A percentile compares a stretch with the other conserved stretches of the same genome.
phyloP scores from a whole-genome alignment of 2,113 vertebrate genomes.

The Lates calcarifer region DNA sequence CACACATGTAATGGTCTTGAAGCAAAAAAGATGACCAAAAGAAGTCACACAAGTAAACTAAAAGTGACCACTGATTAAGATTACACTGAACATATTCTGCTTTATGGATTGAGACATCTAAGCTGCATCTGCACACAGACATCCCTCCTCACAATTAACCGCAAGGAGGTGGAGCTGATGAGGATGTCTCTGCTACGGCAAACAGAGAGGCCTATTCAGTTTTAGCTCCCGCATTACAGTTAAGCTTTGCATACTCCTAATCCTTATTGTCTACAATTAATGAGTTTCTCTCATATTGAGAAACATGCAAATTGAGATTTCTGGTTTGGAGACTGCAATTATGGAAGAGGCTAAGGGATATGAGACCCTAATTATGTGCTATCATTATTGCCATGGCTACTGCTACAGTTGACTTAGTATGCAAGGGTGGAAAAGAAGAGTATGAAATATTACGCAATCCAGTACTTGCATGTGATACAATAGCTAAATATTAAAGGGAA shows the following conservation, averaged over 20 bases:
- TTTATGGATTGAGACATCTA: conserved; percentile 42
- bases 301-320: conserved; percentile 84
- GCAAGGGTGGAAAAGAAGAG: conserved; percentile 48
- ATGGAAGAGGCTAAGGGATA: conserved; percentile 76
- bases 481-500: conserved; percentile 33
- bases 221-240: conserved; percentile 76
- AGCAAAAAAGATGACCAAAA: conserved; percentile 6
- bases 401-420: conserved; percentile 70
- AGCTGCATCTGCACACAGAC: conserved; percentile 55
- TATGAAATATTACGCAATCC: conserved; percentile 59
- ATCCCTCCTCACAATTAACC: conserved; percentile 56
- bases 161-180: conserved; percentile 68
- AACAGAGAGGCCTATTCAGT: conserved; percentile 71
- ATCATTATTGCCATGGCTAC: conserved; percentile 82
- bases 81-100: conserved; percentile 27
- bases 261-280: conserved; percentile 84
- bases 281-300: conserved; percentile 81
- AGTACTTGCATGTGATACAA: conserved; percentile 39
- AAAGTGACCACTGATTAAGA: conserved; percentile 24
- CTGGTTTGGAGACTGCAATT: conserved; percentile 79
- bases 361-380: conserved; percentile 80
- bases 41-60: conserved; percentile 23
- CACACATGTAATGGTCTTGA: neutral
- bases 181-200: conserved; percentile 61
- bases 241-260: conserved; percentile 77